These are phyloP conservation scores for Indicator indicator DNA, from an alignment of 2,113 vertebrate genomes.

Conservation along the genomic window DNA sequence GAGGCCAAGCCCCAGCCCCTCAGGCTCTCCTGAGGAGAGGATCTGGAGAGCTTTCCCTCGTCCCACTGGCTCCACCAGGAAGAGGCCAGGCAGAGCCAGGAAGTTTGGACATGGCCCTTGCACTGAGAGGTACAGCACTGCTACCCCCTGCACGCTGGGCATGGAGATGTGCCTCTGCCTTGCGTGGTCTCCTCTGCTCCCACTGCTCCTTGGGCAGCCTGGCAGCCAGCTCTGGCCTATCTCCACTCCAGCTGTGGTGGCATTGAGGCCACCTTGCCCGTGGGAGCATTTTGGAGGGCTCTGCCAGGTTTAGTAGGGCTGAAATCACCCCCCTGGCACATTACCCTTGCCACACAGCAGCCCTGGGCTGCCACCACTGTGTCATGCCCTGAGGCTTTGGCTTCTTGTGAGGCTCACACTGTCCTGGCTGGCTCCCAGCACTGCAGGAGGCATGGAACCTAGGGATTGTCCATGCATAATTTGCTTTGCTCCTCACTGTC, in stretches of 20 bases:
- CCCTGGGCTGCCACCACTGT: neutral
- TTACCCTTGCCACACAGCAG: neutral
- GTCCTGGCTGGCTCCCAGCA: neutral
- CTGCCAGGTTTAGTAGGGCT: neutral
- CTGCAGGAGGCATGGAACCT: neutral
- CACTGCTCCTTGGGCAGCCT: neutral
- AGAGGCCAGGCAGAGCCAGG: neutral
- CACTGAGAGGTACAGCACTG: conserved; percentile 79
- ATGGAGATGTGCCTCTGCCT: fast-evolving
- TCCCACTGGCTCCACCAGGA: neutral
- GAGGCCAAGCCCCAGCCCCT: neutral
- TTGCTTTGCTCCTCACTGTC: neutral
- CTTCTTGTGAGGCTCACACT: neutral
- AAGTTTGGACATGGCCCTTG: conserved; percentile 57
- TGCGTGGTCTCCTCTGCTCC: neutral
- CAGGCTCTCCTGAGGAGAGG: neutral
- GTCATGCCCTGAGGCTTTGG: fast-evolving
- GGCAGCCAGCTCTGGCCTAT: neutral
- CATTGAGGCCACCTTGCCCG: neutral
- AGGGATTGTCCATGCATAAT: neutral
- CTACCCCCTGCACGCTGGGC: fast-evolving
- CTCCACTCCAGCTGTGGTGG: neutral
- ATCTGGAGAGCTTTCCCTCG: neutral
- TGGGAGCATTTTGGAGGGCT: neutral
- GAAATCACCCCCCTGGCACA: neutral